Evolutionary conservation across 2,797 vertebrate species (phyloP).

Genomic region (Gallinago nigripennis): DNA sequence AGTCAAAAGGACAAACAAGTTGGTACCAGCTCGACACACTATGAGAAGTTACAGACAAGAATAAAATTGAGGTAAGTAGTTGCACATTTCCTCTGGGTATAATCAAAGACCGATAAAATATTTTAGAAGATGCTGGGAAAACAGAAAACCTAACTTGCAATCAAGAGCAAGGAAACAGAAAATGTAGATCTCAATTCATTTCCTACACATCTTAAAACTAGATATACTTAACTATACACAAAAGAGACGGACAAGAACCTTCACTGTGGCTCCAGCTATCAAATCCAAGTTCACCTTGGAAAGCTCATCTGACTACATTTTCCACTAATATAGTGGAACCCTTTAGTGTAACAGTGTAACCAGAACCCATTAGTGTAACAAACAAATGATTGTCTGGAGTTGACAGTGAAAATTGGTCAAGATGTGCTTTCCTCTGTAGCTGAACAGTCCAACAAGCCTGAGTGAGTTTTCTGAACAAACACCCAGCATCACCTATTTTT

Average conservation of each 20-base stretch:
- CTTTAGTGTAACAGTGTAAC: neutral
- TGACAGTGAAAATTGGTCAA: neutral
- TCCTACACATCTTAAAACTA: neutral
- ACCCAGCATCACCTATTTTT: neutral
- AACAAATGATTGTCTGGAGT: neutral
- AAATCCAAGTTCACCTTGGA: neutral
- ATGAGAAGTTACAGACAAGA: neutral
- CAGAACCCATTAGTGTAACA: neutral
- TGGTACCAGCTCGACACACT: neutral
- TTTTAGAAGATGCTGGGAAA: neutral
- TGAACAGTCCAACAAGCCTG: neutral
- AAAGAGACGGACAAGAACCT: neutral
- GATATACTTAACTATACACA: neutral
- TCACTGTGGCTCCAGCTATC: neutral
- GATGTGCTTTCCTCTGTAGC: neutral
- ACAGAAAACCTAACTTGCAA: neutral
- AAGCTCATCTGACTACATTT: neutral
- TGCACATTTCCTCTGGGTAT: neutral
- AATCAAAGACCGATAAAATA: neutral
- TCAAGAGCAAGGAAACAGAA: neutral
- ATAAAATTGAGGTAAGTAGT: neutral
- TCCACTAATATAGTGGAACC: neutral
- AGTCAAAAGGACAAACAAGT: neutral
- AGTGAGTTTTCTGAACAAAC: neutral
- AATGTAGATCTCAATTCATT: neutral